Conservation (phyloP, 1,140 invertebrate genomes). For the Belonocnema kinseyi region DNA sequence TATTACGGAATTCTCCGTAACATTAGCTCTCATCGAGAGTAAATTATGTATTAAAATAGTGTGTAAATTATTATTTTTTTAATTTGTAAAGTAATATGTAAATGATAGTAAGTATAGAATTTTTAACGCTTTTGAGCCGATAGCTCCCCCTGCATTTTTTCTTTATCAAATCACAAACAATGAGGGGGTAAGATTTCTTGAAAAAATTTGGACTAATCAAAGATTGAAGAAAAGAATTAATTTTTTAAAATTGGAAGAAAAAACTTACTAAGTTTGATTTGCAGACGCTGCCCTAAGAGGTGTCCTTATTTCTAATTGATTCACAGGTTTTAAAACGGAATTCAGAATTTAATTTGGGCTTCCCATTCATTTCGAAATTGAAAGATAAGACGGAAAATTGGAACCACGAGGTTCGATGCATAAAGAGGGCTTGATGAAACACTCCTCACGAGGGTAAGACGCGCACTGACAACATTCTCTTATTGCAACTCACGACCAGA, state of each 20-base stretch:
- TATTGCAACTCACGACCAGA: conserved; percentile 45
- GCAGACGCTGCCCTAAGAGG: not conserved
- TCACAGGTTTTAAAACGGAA: not conserved
- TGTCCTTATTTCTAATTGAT: conserved; percentile 22
- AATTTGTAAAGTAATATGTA: too few species aligned
- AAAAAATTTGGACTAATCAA: too few species aligned
- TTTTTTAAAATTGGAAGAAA: not conserved
- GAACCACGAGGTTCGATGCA: conserved; percentile 51
- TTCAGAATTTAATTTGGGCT: conserved; percentile 39
- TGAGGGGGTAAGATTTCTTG: too few species aligned
- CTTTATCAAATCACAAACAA: too few species aligned
- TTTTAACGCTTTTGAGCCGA: too few species aligned
- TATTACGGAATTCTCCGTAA: too few species aligned
- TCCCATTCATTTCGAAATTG: conserved; percentile 49
- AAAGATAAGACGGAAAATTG: conserved; percentile 44
- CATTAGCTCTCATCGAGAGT: too few species aligned
- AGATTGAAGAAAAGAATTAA: conserved; percentile 14
- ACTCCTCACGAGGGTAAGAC: conserved; percentile 58
- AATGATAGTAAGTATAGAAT: too few species aligned
- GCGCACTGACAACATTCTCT: conserved; percentile 62
- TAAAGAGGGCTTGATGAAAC: conserved; percentile 52
- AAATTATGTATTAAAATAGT: too few species aligned
- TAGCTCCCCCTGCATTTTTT: too few species aligned
- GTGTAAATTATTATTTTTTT: too few species aligned
- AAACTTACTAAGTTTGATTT: conserved; percentile 12